These are phyloP conservation scores for Apoda limacodes DNA, from an alignment of 2,888 invertebrate genomes.

Conservation along the genomic window DNA sequence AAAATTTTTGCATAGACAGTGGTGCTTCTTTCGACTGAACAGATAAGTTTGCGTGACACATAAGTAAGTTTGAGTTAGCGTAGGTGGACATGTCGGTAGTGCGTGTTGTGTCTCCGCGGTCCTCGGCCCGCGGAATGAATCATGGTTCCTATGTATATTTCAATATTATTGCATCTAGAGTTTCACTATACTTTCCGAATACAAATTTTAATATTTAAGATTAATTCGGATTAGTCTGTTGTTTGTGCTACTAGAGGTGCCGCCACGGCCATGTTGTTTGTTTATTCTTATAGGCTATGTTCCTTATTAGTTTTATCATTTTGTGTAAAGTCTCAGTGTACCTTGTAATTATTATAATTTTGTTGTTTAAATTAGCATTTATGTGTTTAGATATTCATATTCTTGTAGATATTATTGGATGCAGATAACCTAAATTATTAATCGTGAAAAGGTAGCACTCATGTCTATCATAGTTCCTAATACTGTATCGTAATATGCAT, in stretches of 20 bases:
- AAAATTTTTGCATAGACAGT: no score
- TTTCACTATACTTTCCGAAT: constrained; percentile 70
- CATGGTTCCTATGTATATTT: constrained; percentile 73
- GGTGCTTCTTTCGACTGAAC: no score
- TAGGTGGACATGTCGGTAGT: constrained; percentile 58
- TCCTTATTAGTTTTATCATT: constrained; percentile 28
- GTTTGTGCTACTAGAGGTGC: constrained; percentile 60
- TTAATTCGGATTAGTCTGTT: constrained; percentile 68
- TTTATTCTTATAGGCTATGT: constrained; percentile 43
- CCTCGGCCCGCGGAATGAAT: constrained; percentile 61
- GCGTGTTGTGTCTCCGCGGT: constrained; percentile 65
- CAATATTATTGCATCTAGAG: constrained; percentile 71
- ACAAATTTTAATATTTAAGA: constrained; percentile 71
- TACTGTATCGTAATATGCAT: constrained; percentile 57
- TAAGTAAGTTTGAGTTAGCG: constrained; percentile 51
- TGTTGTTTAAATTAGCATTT: constrained; percentile 30
- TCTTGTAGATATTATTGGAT: constrained; percentile 47
- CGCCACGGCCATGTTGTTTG: constrained; percentile 63
- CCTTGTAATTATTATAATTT: constrained; percentile 38
- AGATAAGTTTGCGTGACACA: constrained; percentile 13
- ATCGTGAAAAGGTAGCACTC: constrained; percentile 58
- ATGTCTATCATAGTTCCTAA: constrained; percentile 69
- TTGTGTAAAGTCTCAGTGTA: constrained; percentile 28
- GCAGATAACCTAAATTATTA: constrained; percentile 57
- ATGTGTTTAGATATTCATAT: constrained; percentile 25